Evolutionary conservation across 2,113 vertebrate species (phyloP), one percentile per base, ranked within the genome.

Genomic region (Pleuronectes platessa): DNA sequence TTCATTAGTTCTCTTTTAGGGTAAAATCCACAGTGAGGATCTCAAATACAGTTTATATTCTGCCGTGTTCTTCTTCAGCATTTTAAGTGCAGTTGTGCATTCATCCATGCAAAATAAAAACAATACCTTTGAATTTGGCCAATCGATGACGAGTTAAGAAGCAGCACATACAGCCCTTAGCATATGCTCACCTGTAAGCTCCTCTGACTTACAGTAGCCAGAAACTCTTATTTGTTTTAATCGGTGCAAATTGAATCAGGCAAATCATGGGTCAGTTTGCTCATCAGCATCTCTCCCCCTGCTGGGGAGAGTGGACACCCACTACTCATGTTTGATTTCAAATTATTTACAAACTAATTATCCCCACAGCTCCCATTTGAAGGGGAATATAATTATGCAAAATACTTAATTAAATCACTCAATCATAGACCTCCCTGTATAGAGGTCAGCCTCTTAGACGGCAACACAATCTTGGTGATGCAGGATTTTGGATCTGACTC

Each of bases 341-440:
- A 59, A 85, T 82, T 80, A 90, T 86, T 90, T 67, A 87, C 74
- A 53, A 63, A 73, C 70, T 79, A 90, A 92, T 89, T 92, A 89
- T 51, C 68, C 69, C 78, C 77, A 61, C 65, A 51, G 31, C 15
- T 81, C 63, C 64, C 71, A 61, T 64, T 49, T 66, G 56, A 49
- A 74, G 31, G 67, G 21, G 37, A 65, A 76, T 58, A 23, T 53
- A 66, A 88, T 86, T 76, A 83, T 35, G 71, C 24, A 55, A 68
- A 83, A 80, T 65, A 31, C 67, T 76, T 27, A 77, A 77, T 64
- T 42, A 66, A 82, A 78, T 62, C n/a, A 31, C 31, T 31, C 31
- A 73, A 51, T 56, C 24, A 59, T 56, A 24, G 40, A 66, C 18
- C 66, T 71, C 2, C 18, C 21, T 68, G 21, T 65, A 2, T 49